These are phyloP conservation scores for Cataglyphis cursor DNA, from an alignment of 2,888 invertebrate species.

Conservation along the genomic window DNA sequence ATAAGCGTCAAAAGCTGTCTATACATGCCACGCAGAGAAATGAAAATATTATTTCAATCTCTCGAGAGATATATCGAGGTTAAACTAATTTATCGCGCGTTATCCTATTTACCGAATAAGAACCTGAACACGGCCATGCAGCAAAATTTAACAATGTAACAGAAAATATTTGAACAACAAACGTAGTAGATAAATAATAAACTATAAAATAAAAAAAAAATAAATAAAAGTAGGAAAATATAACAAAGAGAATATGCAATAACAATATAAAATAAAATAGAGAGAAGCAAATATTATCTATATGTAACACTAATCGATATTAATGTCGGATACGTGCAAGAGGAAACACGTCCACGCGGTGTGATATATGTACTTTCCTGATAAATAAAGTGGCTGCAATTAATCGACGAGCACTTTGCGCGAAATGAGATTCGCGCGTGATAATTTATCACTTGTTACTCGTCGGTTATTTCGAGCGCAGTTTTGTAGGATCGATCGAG, in stretches of 20 bases:
- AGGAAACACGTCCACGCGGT: constrained; percentile 7
- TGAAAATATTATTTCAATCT: constrained; percentile 19
- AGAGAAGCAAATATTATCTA: constrained; percentile 19
- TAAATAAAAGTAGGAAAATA: neutral
- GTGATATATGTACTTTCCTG: constrained; percentile 14
- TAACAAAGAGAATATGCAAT: neutral
- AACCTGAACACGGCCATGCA: neutral
- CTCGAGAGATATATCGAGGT: neutral
- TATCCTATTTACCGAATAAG: neutral
- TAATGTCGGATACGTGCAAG: constrained; percentile 7
- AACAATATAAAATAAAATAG: neutral
- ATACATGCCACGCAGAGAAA: neutral
- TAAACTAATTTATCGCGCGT: constrained; percentile 14
- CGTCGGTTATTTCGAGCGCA: constrained; percentile 27
- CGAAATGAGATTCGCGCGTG: constrained; percentile 32
- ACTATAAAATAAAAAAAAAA: constrained; percentile 1
- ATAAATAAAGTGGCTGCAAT: constrained; percentile 43
- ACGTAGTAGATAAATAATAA: constrained; percentile 22
- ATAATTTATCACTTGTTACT: constrained; percentile 47
- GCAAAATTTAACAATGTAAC: constrained; percentile 33
- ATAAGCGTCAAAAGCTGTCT: neutral
- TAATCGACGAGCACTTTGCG: constrained; percentile 50
- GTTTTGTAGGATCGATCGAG: constrained; percentile 5
- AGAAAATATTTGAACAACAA: constrained; percentile 7
- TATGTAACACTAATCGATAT: constrained; percentile 41